These are phyloP conservation scores for Heliconius sara DNA, from an alignment of 2,888 invertebrate species.

Conservation along the genomic window DNA sequence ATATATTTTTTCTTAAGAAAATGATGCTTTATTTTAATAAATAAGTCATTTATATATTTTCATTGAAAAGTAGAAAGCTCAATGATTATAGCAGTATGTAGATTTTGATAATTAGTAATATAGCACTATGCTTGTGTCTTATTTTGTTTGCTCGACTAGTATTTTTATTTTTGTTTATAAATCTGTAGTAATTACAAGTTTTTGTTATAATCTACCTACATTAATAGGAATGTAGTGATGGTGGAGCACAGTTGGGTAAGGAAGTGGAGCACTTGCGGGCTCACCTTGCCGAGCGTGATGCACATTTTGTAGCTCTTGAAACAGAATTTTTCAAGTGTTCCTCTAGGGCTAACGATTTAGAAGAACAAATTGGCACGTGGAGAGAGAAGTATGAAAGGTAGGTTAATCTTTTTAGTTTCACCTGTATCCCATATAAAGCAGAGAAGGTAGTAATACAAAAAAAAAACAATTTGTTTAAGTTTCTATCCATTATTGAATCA, in stretches of 20 bases:
- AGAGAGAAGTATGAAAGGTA: constrained; percentile 96
- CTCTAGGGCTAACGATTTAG: constrained; percentile 89
- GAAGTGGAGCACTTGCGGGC: constrained; percentile 95
- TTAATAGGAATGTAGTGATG: constrained; percentile 76
- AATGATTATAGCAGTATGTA: constrained; percentile 5
- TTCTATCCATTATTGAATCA: neutral
- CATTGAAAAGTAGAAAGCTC: constrained; percentile 18
- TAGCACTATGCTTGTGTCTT: constrained; percentile 63
- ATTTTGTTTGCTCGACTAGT: constrained; percentile 34
- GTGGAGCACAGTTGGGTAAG: constrained; percentile 88
- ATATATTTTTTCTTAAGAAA: constrained; percentile 40
- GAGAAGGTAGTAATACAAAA: neutral
- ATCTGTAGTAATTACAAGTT: constrained; percentile 39
- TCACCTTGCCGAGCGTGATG: constrained; percentile 91
- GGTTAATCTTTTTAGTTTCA: neutral
- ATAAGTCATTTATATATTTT: constrained; percentile 1
- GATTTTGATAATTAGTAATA: neutral
- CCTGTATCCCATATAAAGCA: neutral
- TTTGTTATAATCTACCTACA: constrained; percentile 61
- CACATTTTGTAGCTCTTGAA: constrained; percentile 93
- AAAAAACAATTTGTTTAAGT: neutral
- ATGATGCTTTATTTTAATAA: constrained; percentile 5
- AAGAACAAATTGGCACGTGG: constrained; percentile 93
- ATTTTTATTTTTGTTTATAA: constrained; percentile 6
- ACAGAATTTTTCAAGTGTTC: constrained; percentile 92